A percentile compares a stretch with the other conserved stretches of the same genome.
Conservation (phyloP, 2,888 invertebrate genomes). For the Xestia rhomboidea region DNA sequence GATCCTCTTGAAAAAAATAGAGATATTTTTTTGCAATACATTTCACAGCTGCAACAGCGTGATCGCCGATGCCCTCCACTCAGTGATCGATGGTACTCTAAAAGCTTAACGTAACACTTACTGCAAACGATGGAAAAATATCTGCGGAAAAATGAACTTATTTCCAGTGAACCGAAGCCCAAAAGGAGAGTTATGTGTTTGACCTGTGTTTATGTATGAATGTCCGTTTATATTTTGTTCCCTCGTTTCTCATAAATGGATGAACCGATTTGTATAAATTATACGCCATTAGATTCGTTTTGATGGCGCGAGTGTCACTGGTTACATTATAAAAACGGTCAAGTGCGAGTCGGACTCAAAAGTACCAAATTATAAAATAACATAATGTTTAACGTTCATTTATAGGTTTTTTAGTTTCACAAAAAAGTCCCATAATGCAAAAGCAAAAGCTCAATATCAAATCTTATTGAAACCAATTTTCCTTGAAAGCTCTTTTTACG, state of each 20-base stretch:
- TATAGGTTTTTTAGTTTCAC: too few relatives aligned
- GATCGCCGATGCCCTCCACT: conserved; percentile 57
- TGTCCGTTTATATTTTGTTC: neutral
- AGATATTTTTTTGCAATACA: conserved; percentile 43
- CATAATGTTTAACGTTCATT: too few relatives aligned
- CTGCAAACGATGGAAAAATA: conserved; percentile 59
- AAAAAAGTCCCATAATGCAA: too few relatives aligned
- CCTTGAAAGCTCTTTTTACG: too few relatives aligned
- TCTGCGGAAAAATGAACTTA: conserved; percentile 35
- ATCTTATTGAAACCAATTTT: too few relatives aligned
- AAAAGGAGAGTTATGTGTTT: neutral
- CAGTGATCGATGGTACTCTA: conserved; percentile 71
- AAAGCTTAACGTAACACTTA: conserved; percentile 67
- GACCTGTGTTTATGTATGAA: neutral
- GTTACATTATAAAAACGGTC: too few relatives aligned
- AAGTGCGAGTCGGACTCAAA: too few relatives aligned
- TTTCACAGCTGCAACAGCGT: conserved; percentile 48
- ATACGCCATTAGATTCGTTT: too few relatives aligned
- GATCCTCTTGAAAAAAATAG: conserved; percentile 16
- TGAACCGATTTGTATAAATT: too few relatives aligned
- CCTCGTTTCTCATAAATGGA: neutral
- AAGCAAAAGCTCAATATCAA: too few relatives aligned
- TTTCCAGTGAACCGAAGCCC: neutral
- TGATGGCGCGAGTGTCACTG: too few relatives aligned
- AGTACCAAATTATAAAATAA: too few relatives aligned